Evolutionary conservation across 2,888 invertebrate species (phyloP).

Genomic region (Tubulanus polymorphus): DNA sequence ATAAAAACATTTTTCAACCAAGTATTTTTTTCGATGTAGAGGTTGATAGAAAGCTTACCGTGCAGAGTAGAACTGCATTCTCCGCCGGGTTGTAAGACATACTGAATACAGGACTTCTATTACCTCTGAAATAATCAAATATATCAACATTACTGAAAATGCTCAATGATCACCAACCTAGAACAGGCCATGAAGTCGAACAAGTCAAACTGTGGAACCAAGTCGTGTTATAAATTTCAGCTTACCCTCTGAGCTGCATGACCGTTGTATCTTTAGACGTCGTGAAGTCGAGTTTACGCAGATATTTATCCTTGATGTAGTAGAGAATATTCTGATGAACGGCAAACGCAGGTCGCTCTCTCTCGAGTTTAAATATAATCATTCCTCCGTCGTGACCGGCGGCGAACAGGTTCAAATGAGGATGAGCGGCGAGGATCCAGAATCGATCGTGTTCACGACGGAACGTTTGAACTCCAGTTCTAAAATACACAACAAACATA

Average conservation of each 20-base stretch:
- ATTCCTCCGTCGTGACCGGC: slow-evolving; percentile 97
- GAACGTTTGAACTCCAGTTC: slow-evolving; percentile 53
- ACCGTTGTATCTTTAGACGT: slow-evolving; percentile 88
- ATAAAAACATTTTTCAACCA: background rate
- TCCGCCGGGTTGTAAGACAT: slow-evolving; percentile 98
- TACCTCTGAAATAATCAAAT: slow-evolving; percentile 33
- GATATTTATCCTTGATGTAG: slow-evolving; percentile 89
- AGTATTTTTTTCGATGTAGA: too few relatives aligned
- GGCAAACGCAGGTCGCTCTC: slow-evolving; percentile 94
- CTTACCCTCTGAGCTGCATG: slow-evolving; percentile 79
- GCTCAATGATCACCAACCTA: background rate
- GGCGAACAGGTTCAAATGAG: slow-evolving; percentile 91
- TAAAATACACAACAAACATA: slow-evolving; percentile 20
- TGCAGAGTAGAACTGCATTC: slow-evolving; percentile 86
- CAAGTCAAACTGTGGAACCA: background rate
- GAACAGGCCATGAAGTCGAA: slow-evolving; percentile 45
- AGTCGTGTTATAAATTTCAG: background rate
- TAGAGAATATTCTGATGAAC: slow-evolving; percentile 88
- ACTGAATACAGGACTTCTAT: slow-evolving; percentile 56
- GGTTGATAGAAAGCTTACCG: slow-evolving; percentile 55
- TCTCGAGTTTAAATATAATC: slow-evolving; percentile 85
- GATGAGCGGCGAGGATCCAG: slow-evolving; percentile 95
- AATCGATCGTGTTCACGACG: slow-evolving; percentile 94
- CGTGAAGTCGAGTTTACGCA: slow-evolving; percentile 88
- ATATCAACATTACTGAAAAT: too few relatives aligned